Percentiles rank a stretch among this genome's conserved stretches.
Conservation (phyloP, 2,888 invertebrate species). For the Phanerotoma sp. region DNA sequence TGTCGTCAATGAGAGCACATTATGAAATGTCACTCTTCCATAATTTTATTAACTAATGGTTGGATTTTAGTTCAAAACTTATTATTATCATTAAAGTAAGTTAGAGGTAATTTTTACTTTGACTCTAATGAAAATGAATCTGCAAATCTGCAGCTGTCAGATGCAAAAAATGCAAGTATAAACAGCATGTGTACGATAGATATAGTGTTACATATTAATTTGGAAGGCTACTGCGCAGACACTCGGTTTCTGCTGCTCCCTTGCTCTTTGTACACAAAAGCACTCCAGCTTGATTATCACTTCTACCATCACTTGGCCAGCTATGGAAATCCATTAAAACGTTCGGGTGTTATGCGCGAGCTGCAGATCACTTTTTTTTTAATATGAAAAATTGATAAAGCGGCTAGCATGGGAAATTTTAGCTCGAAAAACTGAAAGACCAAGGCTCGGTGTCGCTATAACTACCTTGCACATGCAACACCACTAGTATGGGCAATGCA, state of each 20-base stretch:
- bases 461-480: too few relatives aligned
- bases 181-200: neutral
- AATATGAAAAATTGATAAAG: neutral
- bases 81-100: too few relatives aligned
- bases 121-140: too few relatives aligned
- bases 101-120: too few relatives aligned
- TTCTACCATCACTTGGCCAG: slow-evolving; percentile 3
- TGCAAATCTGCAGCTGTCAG: neutral
- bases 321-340: slow-evolving; percentile 6
- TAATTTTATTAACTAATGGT: too few relatives aligned
- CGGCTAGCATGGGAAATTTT: too few relatives aligned
- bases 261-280: neutral
- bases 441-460: too few relatives aligned
- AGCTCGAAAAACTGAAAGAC: too few relatives aligned
- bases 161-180: neutral
- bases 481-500: too few relatives aligned
- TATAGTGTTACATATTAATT: slow-evolving; percentile 1
- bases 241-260: neutral
- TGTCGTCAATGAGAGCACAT: too few relatives aligned
- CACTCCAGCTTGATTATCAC: slow-evolving; percentile 3
- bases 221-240: neutral
- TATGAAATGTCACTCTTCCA: too few relatives aligned
- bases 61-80: too few relatives aligned
- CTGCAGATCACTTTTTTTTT: neutral
- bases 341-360: neutral